Percentiles rank a stretch among this genome's conserved stretches.
phyloP scores from a whole-genome alignment of 2,888 invertebrate species.

The Aromia moschata region DNA sequence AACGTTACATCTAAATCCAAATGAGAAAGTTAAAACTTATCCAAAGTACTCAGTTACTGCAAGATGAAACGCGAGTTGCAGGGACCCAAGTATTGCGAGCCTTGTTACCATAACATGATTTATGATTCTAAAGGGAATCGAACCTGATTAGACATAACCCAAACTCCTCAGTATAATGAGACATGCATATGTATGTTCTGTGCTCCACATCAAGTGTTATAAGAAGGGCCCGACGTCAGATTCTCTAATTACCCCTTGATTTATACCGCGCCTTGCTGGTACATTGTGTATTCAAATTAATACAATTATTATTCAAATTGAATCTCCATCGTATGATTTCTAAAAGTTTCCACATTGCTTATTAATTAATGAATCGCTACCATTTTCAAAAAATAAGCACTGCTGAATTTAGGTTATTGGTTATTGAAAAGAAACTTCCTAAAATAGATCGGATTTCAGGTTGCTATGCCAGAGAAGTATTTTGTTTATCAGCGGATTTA shows the following conservation, averaged over 20 bases:
- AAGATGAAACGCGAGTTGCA: background rate
- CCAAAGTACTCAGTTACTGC: too few species aligned
- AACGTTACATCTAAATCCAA: too few species aligned
- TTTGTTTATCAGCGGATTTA: too few species aligned
- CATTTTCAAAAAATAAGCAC: background rate
- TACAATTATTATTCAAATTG: conserved; percentile 55
- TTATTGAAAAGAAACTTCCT: too few species aligned
- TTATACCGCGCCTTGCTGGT: conserved; percentile 42
- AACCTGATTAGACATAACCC: conserved; percentile 56
- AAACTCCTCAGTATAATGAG: conserved; percentile 57
- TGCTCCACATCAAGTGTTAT: conserved; percentile 54
- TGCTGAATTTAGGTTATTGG: background rate
- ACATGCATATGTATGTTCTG: conserved; percentile 60
- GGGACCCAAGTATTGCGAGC: conserved; percentile 41
- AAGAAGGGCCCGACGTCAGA: conserved; percentile 56
- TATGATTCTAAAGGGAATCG: conserved; percentile 54
- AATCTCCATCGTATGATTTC: conserved; percentile 25
- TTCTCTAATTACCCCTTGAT: conserved; percentile 54
- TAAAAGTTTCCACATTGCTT: conserved; percentile 15
- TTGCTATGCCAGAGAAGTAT: too few species aligned
- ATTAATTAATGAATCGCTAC: conserved; percentile 12
- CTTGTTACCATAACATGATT: conserved; percentile 55
- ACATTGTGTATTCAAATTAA: conserved; percentile 43
- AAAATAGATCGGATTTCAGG: conserved; percentile 5
- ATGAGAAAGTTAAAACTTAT: too few species aligned